These are phyloP conservation scores for Cassiopea xamachana DNA, from an alignment of 30 jellyfish, hydroid and myxozoan genomes.

Conservation along the genomic window DNA sequence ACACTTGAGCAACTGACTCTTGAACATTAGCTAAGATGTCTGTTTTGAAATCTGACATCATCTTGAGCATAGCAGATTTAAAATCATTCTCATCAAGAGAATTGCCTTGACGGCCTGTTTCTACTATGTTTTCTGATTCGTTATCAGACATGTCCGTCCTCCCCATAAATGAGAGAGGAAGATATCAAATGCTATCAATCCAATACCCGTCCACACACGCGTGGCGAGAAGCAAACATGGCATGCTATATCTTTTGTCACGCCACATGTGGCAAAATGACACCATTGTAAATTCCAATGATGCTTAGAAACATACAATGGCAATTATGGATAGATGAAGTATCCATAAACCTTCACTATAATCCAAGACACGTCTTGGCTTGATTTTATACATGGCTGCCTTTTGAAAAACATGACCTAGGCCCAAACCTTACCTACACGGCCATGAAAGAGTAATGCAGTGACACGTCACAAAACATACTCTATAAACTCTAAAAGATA, in stretches of 20 bases:
- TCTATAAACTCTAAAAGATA: not conserved
- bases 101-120: constrained; percentile 18
- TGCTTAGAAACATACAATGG: constrained; percentile 28
- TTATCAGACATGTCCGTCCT: constrained; percentile 3
- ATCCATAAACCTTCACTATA: not conserved
- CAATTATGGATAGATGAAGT: constrained; percentile 5
- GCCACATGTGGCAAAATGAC: constrained; percentile 40
- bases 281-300: constrained; percentile 4
- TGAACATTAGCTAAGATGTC: constrained; percentile 38
- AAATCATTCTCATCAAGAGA: constrained; percentile 11
- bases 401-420: not conserved
- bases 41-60: constrained; percentile 31
- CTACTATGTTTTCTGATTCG: constrained; percentile 4
- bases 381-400: constrained; percentile 8
- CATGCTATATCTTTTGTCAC: constrained; percentile 13
- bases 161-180: not conserved
- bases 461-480: not conserved
- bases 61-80: constrained; percentile 20
- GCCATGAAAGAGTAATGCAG: not conserved
- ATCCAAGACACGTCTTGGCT: constrained; percentile 60
- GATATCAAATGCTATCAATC: not conserved
- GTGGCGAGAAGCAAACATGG: constrained; percentile 47
- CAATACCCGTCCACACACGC: constrained; percentile 24
- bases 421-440: not conserved
- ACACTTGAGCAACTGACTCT: constrained; percentile 51